A percentile compares a stretch with the other conserved stretches of the same genome.
phyloP scores from a whole-genome alignment of 2,113 vertebrate genomes.

The Sprattus sprattus region DNA sequence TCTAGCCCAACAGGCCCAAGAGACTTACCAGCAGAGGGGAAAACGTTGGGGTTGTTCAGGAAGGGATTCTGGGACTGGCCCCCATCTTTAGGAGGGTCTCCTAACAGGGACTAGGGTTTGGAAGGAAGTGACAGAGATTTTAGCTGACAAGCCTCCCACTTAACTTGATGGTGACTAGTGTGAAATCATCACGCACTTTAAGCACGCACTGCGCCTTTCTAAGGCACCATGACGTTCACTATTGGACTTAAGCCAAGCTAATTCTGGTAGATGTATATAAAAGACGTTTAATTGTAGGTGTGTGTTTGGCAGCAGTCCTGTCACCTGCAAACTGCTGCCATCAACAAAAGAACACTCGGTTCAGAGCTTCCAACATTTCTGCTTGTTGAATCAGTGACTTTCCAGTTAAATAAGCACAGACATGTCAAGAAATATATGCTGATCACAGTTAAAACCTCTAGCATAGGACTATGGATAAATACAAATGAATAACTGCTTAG shows the following conservation, averaged over 20 bases:
- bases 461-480: not conserved
- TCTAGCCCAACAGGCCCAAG: not conserved
- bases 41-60: constrained; percentile 72
- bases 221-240: not conserved
- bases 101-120: constrained; percentile 76
- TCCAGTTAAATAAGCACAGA: not conserved
- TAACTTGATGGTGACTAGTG: not conserved
- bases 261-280: no score
- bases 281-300: not conserved
- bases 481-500: not conserved
- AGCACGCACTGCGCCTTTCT: not conserved
- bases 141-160: not conserved
- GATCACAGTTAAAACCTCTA: not conserved
- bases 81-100: constrained; percentile 82
- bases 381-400: not conserved
- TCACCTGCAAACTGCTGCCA: not conserved
- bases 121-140: not conserved
- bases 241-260: no score
- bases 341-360: not conserved
- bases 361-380: not conserved
- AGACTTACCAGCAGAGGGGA: constrained; percentile 69
- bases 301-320: not conserved
- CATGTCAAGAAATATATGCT: not conserved
- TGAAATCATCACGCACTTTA: not conserved
- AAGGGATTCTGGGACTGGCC: constrained; percentile 75